A percentile compares a stretch with the other conserved stretches of the same genome.
Evolutionary conservation across 1,140 invertebrate species (phyloP).

Genomic region (Drosophila tropicalis): DNA sequence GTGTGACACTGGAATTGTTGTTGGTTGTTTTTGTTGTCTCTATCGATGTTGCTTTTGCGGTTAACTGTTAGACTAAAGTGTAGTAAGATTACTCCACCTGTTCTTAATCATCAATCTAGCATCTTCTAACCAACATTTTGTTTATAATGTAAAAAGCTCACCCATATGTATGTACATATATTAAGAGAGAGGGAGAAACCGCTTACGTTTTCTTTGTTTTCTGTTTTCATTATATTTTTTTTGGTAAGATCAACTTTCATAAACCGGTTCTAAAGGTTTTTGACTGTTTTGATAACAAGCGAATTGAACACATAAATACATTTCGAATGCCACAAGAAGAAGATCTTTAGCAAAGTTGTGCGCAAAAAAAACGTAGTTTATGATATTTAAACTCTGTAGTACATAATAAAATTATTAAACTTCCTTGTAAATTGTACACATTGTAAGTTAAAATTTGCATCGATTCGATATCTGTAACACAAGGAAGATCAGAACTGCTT

Average conservation of each 20-base stretch:
- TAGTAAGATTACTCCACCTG: slow-evolving; percentile 4
- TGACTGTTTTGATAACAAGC: slow-evolving; percentile 47
- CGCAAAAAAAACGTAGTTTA: too few species aligned
- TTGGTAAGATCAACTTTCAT: slow-evolving; percentile 58
- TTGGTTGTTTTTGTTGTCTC: slow-evolving; percentile 10
- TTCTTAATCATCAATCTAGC: slow-evolving; percentile 57
- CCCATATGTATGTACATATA: background rate
- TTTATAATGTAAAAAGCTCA: background rate
- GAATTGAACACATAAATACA: slow-evolving; percentile 12
- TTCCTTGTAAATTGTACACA: too few species aligned
- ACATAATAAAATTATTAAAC: too few species aligned
- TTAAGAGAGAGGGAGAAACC: background rate
- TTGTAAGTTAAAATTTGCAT: too few species aligned
- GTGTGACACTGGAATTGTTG: slow-evolving; percentile 34
- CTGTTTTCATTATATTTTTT: slow-evolving; percentile 18
- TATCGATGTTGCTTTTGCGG: slow-evolving; percentile 32
- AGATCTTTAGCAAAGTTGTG: background rate
- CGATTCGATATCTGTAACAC: too few species aligned
- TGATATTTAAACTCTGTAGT: too few species aligned
- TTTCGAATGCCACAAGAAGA: background rate
- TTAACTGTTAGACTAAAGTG: slow-evolving; percentile 57
- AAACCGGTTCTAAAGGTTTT: slow-evolving; percentile 65
- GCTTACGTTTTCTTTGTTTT: slow-evolving; percentile 41
- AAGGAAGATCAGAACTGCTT: too few species aligned
- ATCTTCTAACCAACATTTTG: slow-evolving; percentile 26